phyloP scores from a whole-genome alignment of 2,888 invertebrate genomes.

The Papilio protenor region DNA sequence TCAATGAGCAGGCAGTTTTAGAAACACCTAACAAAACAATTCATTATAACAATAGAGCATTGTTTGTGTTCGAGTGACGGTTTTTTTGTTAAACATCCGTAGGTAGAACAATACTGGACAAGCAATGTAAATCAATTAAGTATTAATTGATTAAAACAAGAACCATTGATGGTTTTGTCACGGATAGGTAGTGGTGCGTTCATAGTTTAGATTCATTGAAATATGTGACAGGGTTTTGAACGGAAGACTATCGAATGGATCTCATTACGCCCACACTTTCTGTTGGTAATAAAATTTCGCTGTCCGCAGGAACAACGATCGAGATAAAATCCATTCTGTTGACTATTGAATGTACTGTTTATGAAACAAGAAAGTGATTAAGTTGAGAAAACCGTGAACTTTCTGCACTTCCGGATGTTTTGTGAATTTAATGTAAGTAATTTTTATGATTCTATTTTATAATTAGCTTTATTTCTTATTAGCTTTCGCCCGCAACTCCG shows the following conservation, averaged over 20 bases:
- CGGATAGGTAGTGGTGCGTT: slow-evolving; percentile 48
- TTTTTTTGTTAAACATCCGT: slow-evolving; percentile 64
- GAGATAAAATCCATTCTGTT: slow-evolving; percentile 39
- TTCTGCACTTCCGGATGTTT: not conserved
- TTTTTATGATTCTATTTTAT: not conserved
- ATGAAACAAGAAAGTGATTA: slow-evolving; percentile 43
- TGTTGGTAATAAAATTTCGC: slow-evolving; percentile 44
- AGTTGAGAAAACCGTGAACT: slow-evolving; percentile 37
- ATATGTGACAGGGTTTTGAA: slow-evolving; percentile 35
- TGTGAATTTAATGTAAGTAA: slow-evolving; percentile 26
- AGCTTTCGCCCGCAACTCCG: too few species aligned
- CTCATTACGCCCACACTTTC: slow-evolving; percentile 47
- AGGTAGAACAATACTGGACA: slow-evolving; percentile 58
- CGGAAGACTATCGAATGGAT: slow-evolving; percentile 39
- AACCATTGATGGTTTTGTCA: slow-evolving; percentile 49
- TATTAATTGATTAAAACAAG: slow-evolving; percentile 47
- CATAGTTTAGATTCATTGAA: slow-evolving; percentile 40
- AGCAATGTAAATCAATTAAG: slow-evolving; percentile 52
- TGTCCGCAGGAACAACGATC: slow-evolving; percentile 43
- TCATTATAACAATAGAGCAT: slow-evolving; percentile 76
- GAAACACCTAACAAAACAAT: slow-evolving; percentile 73
- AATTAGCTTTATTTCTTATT: not conserved
- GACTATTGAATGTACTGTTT: slow-evolving; percentile 29
- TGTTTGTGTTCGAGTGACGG: slow-evolving; percentile 71
- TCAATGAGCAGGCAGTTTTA: slow-evolving; percentile 71